Evolutionary conservation across 2,888 invertebrate genomes (phyloP).

Genomic region (Drosophila helvetica): DNA sequence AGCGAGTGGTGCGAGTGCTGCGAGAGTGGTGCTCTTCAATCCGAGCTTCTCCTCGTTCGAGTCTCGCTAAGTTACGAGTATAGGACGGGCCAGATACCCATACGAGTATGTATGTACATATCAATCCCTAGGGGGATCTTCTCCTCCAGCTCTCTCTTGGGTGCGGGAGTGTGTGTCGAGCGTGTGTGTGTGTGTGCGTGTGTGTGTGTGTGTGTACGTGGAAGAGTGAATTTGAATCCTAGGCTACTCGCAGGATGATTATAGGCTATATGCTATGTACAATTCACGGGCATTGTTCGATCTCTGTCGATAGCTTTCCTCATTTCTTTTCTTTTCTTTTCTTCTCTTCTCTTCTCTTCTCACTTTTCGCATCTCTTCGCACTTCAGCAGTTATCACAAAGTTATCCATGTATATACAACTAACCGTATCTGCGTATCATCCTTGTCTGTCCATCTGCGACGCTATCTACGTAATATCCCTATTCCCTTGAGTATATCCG

Average conservation of each 20-base stretch:
- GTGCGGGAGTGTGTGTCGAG: constrained; percentile 9
- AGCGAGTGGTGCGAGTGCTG: constrained; percentile 37
- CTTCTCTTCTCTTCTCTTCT: neutral
- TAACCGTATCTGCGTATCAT: constrained; percentile 15
- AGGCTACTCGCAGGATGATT: neutral
- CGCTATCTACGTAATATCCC: constrained; percentile 24
- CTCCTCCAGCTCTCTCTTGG: constrained; percentile 18
- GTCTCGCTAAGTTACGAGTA: constrained; percentile 1
- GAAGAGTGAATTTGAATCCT: neutral
- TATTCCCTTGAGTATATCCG: constrained; percentile 26
- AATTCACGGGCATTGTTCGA: constrained; percentile 62
- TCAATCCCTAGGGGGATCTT: neutral
- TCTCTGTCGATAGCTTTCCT: constrained; percentile 19
- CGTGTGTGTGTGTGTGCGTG: constrained; percentile 8
- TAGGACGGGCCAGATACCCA: constrained; percentile 41
- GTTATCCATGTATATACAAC: constrained; percentile 59
- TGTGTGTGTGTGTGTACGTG: constrained; percentile 1
- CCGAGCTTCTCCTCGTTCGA: constrained; percentile 17
- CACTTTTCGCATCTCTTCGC: constrained; percentile 40
- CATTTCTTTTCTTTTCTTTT: too few relatives aligned
- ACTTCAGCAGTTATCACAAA: constrained; percentile 70
- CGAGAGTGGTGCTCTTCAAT: constrained; percentile 19
- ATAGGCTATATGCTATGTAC: constrained; percentile 57
- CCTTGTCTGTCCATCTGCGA: constrained; percentile 14
- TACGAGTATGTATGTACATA: constrained; percentile 5